Base-by-base conservation (phyloP, 1,140 invertebrate species). In the Halotydeus destructor region DNA sequence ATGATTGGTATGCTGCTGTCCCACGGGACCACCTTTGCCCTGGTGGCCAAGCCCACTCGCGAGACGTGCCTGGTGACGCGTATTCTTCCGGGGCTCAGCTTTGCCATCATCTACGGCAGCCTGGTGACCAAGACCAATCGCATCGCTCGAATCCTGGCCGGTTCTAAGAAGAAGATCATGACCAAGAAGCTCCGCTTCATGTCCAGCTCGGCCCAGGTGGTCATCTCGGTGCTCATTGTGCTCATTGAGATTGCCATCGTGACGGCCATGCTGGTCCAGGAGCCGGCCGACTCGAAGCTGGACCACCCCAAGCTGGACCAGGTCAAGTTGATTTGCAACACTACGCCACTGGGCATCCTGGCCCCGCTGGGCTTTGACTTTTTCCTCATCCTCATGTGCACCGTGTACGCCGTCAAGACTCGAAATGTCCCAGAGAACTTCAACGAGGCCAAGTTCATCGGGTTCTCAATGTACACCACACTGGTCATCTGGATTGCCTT, bases 401-500 rank as follows among this genome's bases (percentile, higher is more conserved):
- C 79, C 1, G 57, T 80, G 8, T 84, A 83, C 57, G 81, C 81
- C 1, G 64, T 86, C 8, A 83, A 83, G 59, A 84, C 81, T 0
- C 59, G 81, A 12, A 83, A 82, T 53, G 68, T 85, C 30, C 81
- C 81, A 0, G 81, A 82, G 59, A 85, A 84, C 56, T 84, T 84
- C 55, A 85, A 84, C 59, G 77, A 80, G 55, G 75, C 76, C 0
- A 78, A 78, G 57, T 79, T 77, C 52, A 79, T 79, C 46, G 77
- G 76, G 11, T 80, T 79, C 49, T 75, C 77, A 2, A 83, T 81
- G 77, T 85, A 84, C 55, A 79, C 79, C 1, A 85, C 80, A 0
- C 75, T 79, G 48, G 77, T 85, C 12, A 79, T 83, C 45, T 85
- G 80, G 80, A 61, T 78, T 19, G 80, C 80, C n/a, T 85, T 85